Conservation (phyloP, 2,113 vertebrate species). For the Microcebus jonahi region DNA sequence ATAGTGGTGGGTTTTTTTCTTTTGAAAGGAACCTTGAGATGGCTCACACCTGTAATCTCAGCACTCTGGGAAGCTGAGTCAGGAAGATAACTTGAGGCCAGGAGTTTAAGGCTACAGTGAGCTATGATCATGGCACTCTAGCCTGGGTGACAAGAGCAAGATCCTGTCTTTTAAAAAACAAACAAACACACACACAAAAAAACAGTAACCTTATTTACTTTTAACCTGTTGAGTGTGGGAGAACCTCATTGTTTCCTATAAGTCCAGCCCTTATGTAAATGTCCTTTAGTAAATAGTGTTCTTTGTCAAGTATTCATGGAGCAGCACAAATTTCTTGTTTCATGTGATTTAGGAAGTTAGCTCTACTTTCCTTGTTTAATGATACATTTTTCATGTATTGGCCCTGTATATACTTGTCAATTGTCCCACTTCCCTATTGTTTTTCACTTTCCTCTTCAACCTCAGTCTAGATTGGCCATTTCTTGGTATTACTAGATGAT, state of each 20-base stretch:
- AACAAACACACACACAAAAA: too few species aligned
- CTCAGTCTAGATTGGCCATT: neutral
- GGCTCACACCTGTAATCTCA: too few species aligned
- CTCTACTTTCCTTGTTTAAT: neutral
- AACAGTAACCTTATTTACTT: neutral
- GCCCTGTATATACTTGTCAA: neutral
- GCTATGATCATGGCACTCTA: too few species aligned
- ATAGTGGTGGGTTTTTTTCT: neutral
- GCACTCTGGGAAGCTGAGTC: too few species aligned
- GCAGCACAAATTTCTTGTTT: neutral
- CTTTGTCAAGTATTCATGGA: neutral
- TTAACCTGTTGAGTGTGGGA: neutral
- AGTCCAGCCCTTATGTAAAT: neutral
- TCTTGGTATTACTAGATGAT: neutral
- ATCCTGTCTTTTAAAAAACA: too few species aligned
- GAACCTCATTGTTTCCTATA: neutral
- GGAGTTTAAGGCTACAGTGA: too few species aligned
- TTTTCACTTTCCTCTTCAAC: neutral
- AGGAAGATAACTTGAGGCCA: too few species aligned
- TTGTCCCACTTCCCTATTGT: neutral
- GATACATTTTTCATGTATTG: neutral
- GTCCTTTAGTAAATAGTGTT: neutral
- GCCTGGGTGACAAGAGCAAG: too few species aligned
- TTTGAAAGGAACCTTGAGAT: neutral
- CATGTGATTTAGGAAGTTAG: neutral